phyloP scores from a whole-genome alignment of 2,113 vertebrate species.

The Brachionichthys hirsutus region DNA sequence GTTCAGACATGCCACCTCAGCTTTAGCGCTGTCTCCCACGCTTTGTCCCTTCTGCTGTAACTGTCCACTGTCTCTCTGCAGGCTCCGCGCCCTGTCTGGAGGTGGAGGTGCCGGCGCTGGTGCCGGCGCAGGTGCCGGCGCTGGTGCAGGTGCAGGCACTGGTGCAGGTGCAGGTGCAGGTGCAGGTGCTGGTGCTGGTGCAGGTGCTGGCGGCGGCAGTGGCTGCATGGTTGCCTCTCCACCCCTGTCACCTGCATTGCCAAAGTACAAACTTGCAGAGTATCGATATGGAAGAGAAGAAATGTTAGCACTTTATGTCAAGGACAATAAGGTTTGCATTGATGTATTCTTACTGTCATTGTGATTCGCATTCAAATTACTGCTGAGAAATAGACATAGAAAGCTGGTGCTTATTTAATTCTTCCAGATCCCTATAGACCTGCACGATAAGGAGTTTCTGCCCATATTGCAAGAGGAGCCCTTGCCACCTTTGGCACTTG shows the following conservation, averaged over 20 bases:
- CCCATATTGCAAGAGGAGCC: constrained; percentile 98
- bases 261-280: constrained; percentile 99
- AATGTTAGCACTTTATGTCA: constrained; percentile 99
- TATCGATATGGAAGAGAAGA: constrained; percentile 99
- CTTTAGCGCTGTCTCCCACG: constrained; percentile 4
- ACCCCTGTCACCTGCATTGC: constrained; percentile 95
- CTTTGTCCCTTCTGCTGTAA: constrained; percentile 20
- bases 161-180: too few species aligned
- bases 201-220: constrained; percentile 66
- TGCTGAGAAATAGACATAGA: neutral
- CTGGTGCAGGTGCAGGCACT: too few species aligned
- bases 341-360: too few species aligned
- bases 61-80: constrained; percentile 55
- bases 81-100: constrained; percentile 96
- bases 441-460: constrained; percentile 97
- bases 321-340: constrained; percentile 92
- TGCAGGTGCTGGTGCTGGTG: too few species aligned
- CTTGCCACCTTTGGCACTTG: constrained; percentile 93
- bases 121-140: too few species aligned
- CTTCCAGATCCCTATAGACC: constrained; percentile 91
- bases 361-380: neutral
- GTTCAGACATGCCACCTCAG: constrained; percentile 32
- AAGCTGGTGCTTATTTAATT: neutral
- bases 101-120: constrained; percentile 79
- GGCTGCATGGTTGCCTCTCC: constrained; percentile 86